These are phyloP conservation scores for Rutpela maculata DNA, from an alignment of 2,888 invertebrate genomes.

Conservation along the genomic window DNA sequence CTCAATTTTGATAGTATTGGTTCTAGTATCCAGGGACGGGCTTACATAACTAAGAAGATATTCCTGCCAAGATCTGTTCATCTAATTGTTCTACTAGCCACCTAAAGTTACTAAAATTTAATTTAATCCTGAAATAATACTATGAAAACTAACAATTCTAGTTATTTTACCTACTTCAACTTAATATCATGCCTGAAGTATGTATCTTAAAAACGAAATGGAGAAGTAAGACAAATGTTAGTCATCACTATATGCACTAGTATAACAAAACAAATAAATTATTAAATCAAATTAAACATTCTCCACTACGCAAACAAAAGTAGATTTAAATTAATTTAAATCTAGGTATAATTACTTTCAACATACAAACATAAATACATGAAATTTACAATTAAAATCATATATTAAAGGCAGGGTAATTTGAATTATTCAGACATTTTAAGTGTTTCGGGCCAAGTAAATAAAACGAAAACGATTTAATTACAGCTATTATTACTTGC, in stretches of 20 bases:
- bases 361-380: slow-evolving; percentile 23
- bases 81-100: too few relatives aligned
- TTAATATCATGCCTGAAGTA: neutral
- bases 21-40: too few relatives aligned
- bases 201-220: neutral
- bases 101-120: too few relatives aligned
- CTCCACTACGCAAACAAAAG: neutral
- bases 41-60: too few relatives aligned
- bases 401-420: slow-evolving; percentile 14
- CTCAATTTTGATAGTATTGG: too few relatives aligned
- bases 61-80: too few relatives aligned
- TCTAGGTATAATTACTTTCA: slow-evolving; percentile 22
- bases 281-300: slow-evolving; percentile 5
- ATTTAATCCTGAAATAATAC: too few relatives aligned
- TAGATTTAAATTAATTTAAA: slow-evolving; percentile 18
- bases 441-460: slow-evolving; percentile 26
- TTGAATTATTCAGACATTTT: slow-evolving; percentile 37
- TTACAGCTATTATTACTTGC: slow-evolving; percentile 37
- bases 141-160: too few relatives aligned
- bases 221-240: neutral
- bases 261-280: neutral
- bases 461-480: slow-evolving; percentile 38
- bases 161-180: neutral
- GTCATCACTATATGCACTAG: neutral
- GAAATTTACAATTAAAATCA: slow-evolving; percentile 28